These are phyloP conservation scores for Anguilla japonica DNA, from an alignment of 2,113 vertebrate genomes.

Conservation along the genomic window DNA sequence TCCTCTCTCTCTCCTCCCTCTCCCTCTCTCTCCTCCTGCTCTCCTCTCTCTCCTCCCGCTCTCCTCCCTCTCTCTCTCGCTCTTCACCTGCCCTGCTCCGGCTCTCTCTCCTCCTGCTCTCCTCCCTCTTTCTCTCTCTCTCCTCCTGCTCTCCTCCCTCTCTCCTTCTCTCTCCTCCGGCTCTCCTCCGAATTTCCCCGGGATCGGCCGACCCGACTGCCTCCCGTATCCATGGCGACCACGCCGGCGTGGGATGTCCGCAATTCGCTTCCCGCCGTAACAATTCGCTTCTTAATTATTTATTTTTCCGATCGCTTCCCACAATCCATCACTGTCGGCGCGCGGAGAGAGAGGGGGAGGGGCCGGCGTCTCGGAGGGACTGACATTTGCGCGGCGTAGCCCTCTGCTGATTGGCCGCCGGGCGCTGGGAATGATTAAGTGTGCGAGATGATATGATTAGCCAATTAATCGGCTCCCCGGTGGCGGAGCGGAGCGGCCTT, in stretches of 20 bases:
- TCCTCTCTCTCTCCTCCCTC: constrained; percentile 27
- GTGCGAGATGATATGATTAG: constrained; percentile 84
- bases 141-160: constrained; percentile 24
- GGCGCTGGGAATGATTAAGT: constrained; percentile 85
- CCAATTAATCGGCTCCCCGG: constrained; percentile 77
- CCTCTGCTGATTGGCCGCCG: constrained; percentile 76
- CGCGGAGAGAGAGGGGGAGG: constrained; percentile 36
- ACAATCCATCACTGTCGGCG: constrained; percentile 69
- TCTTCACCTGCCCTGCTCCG: background rate
- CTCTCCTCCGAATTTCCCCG: too few species aligned
- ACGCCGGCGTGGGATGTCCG: too few species aligned
- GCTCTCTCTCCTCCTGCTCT: background rate
- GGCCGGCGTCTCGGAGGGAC: constrained; percentile 73
- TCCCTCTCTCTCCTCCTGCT: too few species aligned
- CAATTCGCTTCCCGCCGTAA: too few species aligned
- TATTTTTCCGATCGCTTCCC: background rate
- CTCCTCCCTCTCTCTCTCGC: too few species aligned
- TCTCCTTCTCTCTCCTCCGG: background rate
- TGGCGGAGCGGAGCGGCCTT: constrained; percentile 38
- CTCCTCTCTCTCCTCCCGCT: too few species aligned
- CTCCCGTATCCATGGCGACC: too few species aligned
- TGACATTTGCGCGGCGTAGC: constrained; percentile 84
- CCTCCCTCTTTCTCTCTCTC: background rate
- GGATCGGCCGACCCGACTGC: too few species aligned
- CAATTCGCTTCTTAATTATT: background rate